Conservation (phyloP, 2,797 vertebrate genomes). For the Melanogrammus aeglefinus region DNA sequence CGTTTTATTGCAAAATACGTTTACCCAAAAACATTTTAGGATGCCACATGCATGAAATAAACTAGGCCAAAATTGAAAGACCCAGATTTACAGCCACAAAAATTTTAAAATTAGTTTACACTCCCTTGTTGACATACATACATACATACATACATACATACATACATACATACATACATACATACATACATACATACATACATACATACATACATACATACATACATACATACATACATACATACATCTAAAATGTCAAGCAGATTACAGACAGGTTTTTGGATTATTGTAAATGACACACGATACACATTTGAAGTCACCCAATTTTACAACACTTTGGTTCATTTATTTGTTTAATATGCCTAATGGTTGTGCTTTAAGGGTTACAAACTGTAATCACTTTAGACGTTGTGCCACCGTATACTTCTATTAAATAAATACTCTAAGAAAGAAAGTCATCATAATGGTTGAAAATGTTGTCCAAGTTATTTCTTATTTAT, state of each 20-base stretch:
- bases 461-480: not conserved
- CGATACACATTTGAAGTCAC: not conserved
- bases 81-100: constrained; percentile 28
- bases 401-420: not conserved
- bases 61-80: constrained; percentile 19
- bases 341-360: not conserved
- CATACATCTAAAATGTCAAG: constrained; percentile 15
- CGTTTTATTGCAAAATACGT: constrained; percentile 51
- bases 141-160: too few species aligned
- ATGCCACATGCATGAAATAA: constrained; percentile 56
- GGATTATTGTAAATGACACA: constrained; percentile 1
- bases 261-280: not conserved
- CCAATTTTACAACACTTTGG: not conserved
- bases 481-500: not conserved
- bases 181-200: too few species aligned
- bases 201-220: too few species aligned
- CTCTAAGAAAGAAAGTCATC: not conserved
- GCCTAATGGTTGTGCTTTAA: not conserved
- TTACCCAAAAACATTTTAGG: constrained; percentile 43
- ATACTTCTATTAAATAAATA: not conserved
- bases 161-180: too few species aligned
- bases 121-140: constrained; percentile 31
- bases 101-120: constrained; percentile 28
- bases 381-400: not conserved
- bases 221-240: not conserved